These are phyloP conservation scores for Dromas ardeola DNA, from an alignment of 2,113 vertebrate genomes.

Conservation along the genomic window DNA sequence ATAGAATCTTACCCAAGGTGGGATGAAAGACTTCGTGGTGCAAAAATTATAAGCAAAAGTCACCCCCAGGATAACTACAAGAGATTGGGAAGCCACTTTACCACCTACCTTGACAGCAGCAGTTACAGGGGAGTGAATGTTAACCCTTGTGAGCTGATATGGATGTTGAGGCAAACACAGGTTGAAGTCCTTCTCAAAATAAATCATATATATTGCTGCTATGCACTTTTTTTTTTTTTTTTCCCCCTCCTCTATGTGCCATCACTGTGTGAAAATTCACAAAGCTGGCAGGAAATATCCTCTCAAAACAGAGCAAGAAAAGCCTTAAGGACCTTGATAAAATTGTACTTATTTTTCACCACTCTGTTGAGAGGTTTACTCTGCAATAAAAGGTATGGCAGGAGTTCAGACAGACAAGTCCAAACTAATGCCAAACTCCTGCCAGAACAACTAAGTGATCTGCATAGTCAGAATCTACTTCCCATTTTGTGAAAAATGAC, in stretches of 20 bases:
- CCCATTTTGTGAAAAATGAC: background rate
- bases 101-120: background rate
- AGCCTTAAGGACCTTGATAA: background rate
- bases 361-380: background rate
- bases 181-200: background rate
- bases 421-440: background rate
- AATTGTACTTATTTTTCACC: constrained; percentile 11
- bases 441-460: background rate
- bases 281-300: background rate
- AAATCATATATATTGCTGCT: background rate
- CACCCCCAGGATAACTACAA: background rate
- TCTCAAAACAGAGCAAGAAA: background rate
- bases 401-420: background rate
- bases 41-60: background rate
- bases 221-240: background rate
- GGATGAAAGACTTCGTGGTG: background rate
- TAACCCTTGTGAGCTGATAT: background rate
- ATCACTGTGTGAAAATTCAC: background rate
- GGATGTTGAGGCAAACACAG: background rate
- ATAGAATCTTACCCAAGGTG: background rate
- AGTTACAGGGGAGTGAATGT: background rate
- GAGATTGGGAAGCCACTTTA: background rate
- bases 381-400: background rate
- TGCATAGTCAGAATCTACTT: background rate
- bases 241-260: background rate